Evolutionary conservation across 1,140 invertebrate species (phyloP), one percentile per base, ranked within the genome.

Genomic region (Hylaeus volcanicus): DNA sequence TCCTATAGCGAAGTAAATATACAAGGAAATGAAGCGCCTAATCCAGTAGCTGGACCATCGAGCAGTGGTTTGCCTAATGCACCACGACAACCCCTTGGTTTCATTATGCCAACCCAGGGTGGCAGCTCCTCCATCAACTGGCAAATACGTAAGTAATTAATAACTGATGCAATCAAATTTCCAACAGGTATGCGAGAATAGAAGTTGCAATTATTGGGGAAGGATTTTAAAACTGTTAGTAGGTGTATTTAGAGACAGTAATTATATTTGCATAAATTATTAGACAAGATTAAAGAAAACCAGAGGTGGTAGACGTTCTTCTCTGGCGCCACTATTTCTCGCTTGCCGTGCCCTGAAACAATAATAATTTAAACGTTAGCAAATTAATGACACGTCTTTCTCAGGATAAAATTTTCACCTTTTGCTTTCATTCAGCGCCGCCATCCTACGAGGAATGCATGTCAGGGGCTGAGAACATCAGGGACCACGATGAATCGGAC

Each of bases 371-470:
- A 26, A 26, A 26, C 26, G 26, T 26, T 26, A 26, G 26, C 26
- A 26, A 26, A 26, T 26, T 26, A 26, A 26, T 26, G 26, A 0
- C 26, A 8, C 14, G 3, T 41, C 11, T 39, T 41, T 41, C 0
- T 14, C 11, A 12, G 11, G 41, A 63, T 9, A 37, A 61, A 5
- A 14, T 11, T 12, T 72, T 72, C 37, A 37, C 8, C 39, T 26
- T 53, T 37, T 5, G 39, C 58, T 26, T 70, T 39, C n/a, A 60
- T 70, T 0, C 61, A 87, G 90, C 86, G 45, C 89, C 88, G 8
- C 86, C 88, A 14, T 85, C 88, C 1, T 89, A 91, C 41, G 83
- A 90, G 14, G 86, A 88, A 71, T 89, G 88, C 55, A 61, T 81
- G 9, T 65, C 68, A 26, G 68, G 41, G 58, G 65, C 86, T 43